Evolutionary conservation across 1,140 invertebrate species (phyloP).

Genomic region (Venturia canescens): DNA sequence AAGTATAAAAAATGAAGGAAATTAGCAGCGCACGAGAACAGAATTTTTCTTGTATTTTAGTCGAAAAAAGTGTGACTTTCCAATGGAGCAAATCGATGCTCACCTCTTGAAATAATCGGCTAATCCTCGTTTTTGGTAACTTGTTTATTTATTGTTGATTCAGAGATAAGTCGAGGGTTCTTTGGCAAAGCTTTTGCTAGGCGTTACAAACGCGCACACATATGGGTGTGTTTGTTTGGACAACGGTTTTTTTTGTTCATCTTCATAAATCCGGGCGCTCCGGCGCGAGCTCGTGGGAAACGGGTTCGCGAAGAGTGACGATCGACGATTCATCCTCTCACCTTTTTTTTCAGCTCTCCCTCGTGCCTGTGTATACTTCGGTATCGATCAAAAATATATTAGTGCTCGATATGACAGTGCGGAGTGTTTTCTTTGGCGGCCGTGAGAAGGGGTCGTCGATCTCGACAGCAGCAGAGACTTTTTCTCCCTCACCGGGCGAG

Average conservation of each 20-base stretch:
- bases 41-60: too few species aligned
- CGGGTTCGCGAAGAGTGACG: constrained; percentile 59
- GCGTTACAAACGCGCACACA: too few species aligned
- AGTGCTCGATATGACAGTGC: constrained; percentile 76
- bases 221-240: constrained; percentile 76
- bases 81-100: too few species aligned
- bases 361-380: constrained; percentile 51
- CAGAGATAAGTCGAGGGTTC: neutral
- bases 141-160: constrained; percentile 22
- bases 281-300: constrained; percentile 71
- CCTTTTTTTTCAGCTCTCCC: neutral
- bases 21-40: too few species aligned
- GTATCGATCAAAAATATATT: constrained; percentile 78
- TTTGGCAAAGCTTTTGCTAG: constrained; percentile 16
- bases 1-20: too few species aligned
- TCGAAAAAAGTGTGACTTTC: too few species aligned
- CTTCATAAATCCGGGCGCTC: constrained; percentile 32
- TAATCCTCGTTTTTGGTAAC: too few species aligned
- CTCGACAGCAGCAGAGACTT: neutral
- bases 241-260: constrained; percentile 71
- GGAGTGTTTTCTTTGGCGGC: constrained; percentile 72
- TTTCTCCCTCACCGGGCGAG: neutral
- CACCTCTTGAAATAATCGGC: too few species aligned
- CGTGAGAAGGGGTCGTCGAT: constrained; percentile 44
- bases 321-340: constrained; percentile 48